These are phyloP conservation scores for Heliconius hortense DNA, from an alignment of 2,888 invertebrate genomes.

Conservation along the genomic window DNA sequence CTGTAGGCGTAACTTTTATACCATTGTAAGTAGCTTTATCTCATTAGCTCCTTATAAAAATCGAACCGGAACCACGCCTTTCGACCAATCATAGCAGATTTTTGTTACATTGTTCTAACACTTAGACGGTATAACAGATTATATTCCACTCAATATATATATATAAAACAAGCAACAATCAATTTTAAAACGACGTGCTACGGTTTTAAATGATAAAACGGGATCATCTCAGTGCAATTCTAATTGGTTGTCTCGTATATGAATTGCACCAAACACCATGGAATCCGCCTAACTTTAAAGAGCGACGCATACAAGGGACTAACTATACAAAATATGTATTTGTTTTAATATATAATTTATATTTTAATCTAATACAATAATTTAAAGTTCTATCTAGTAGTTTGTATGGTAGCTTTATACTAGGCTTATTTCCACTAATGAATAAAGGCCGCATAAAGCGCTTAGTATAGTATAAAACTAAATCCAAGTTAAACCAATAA, in stretches of 20 bases:
- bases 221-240: constrained; percentile 33
- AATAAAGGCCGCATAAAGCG: constrained; percentile 46
- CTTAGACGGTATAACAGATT: constrained; percentile 35
- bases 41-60: constrained; percentile 44
- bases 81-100: constrained; percentile 47
- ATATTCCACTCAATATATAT: constrained; percentile 29
- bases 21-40: constrained; percentile 39
- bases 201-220: constrained; percentile 43
- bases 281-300: constrained; percentile 40
- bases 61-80: constrained; percentile 49
- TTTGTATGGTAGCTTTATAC: constrained; percentile 36
- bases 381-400: constrained; percentile 11
- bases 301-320: constrained; percentile 40
- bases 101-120: constrained; percentile 39
- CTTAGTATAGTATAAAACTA: constrained; percentile 51
- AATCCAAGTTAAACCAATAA: constrained; percentile 80
- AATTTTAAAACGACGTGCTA: constrained; percentile 41
- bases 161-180: constrained; percentile 37
- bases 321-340: constrained; percentile 18
- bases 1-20: constrained; percentile 58
- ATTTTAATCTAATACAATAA: constrained; percentile 16
- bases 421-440: constrained; percentile 40
- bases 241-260: constrained; percentile 39
- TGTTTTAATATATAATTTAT: constrained; percentile 16
- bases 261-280: constrained; percentile 42